Evolutionary conservation across 2,797 vertebrate genomes (phyloP), one percentile per base, ranked within the genome.

Genomic region (Glyptemys insculpta): DNA sequence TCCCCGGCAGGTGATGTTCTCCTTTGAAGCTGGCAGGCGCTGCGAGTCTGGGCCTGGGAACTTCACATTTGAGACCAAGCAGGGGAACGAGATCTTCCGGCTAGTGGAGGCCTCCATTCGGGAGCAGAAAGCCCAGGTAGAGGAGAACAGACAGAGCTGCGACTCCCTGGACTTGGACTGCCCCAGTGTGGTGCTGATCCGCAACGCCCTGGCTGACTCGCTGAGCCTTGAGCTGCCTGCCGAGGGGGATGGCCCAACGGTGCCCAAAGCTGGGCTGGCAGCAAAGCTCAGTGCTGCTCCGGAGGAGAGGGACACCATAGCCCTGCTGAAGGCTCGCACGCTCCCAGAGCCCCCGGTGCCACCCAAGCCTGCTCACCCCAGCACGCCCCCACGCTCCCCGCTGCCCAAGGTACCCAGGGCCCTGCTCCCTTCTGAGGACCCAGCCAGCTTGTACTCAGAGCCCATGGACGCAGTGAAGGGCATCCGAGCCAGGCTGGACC

Each of bases 31-130:
- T 0, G 99, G 99, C 16, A 98, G 99, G 12, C 99, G 99, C 89
- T 99, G 99, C 1, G 98, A 99, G 47, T 99, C 99, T 0, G 99
- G 99, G n/a, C 99, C 99, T 0, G 99, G 99, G 2, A 99, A 98
- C 97, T 99, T 99, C 98, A 99, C 99, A 89, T 99, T 99, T 21
- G 99, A 99, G 97, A 99, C 99, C 4, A 99, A 99, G 94, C 99
- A 99, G 95, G 99, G 99, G 88, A 99, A 99, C 2, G 99, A 99
- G 95, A 99, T 99, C 97, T 99, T 99, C 96, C 97, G 94, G 65
- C 98, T 99, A 41, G 99, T 99, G 84, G 99, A 99, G 97, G 98
- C 98, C 14, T 99, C 99, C 78, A 99, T 99, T 97, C 98, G 98
- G 76, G 98, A 98, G 54, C 99, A 99, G 97, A 99, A 99, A 96